Conservation (phyloP, 2,797 vertebrate species). For the Darevskia mixta region DNA sequence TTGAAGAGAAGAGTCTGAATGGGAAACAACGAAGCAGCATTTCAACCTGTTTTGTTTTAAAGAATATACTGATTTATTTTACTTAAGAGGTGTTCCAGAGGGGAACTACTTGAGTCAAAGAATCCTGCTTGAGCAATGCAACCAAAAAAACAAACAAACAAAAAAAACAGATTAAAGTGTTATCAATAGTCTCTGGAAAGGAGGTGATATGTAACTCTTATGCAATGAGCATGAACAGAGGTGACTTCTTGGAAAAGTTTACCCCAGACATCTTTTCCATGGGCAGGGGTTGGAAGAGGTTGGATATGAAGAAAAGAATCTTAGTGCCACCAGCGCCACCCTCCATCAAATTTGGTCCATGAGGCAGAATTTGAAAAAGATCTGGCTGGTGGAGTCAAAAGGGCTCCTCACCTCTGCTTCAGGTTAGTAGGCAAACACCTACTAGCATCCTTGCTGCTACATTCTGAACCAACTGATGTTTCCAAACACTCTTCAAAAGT, state of each 20-base stretch:
- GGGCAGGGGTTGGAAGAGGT: background rate
- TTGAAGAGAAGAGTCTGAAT: background rate
- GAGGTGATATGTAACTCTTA: background rate
- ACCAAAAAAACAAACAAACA: background rate
- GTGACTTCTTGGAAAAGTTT: background rate
- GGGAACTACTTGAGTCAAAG: background rate
- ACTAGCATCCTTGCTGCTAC: too few species aligned
- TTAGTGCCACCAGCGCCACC: too few species aligned
- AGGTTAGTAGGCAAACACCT: too few species aligned
- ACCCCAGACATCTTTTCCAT: background rate
- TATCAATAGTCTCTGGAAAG: background rate
- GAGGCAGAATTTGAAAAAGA: too few species aligned
- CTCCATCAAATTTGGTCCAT: too few species aligned
- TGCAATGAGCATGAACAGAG: background rate
- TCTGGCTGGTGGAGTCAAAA: too few species aligned
- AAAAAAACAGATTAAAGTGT: background rate
- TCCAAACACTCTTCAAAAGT: too few species aligned
- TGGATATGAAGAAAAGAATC: constrained; percentile 3
- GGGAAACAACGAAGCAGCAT: background rate
- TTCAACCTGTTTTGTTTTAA: constrained; percentile 9
- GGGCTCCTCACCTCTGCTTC: too few species aligned
- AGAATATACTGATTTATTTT: constrained; percentile 13
- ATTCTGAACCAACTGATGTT: too few species aligned
- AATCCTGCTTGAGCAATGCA: background rate
- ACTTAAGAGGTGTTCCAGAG: background rate